Evolutionary conservation across 1,140 invertebrate genomes (phyloP), one percentile per base, ranked within the genome.

Genomic region (Tyrophagus putrescentiae): DNA sequence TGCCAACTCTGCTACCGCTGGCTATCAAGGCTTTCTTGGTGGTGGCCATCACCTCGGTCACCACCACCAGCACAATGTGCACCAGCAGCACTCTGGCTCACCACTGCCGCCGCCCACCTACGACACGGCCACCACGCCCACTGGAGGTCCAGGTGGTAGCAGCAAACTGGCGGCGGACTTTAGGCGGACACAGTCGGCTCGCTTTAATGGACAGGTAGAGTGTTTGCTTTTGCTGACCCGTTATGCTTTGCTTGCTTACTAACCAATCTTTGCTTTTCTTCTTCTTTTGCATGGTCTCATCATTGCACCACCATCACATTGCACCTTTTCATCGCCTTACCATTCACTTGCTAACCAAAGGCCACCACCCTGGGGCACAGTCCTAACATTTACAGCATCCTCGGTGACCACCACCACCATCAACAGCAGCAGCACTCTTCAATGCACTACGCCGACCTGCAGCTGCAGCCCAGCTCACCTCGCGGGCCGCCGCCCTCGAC

Each of bases 381-480:
- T n/a, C n/a, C 39, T n/a, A 59, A 59, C 29, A 59, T 59, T 2
- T 59, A 59, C 57, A 59, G 41, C 27, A 45, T 59, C 23, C 57
- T 27, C 23, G 39, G 39, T 33, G 52, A 54, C 27, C 52, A 31
- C n/a, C n/a, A n/a, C n/a, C n/a, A n/a, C n/a, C n/a, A n/a, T n/a
- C n/a, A n/a, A n/a, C n/a, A n/a, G n/a, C n/a, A n/a, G 25, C n/a
- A 13, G 11, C 52, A 54, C 32, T 13, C 52, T 11, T 33, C 39
- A 4, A 54, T 63, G n/a, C 50, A 56, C 18, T 63, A 63, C n/a
- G 48, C 62, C 18, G 62, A 63, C 33, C 25, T 63, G 39, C 58
- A 63, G 39, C 36, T 63, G 31, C 34, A 34, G 6, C 42, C 16
- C 44, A 32, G 9, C 50, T 3, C 31, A 21, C 11, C 23, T 34